phyloP scores from a whole-genome alignment of 2,888 invertebrate genomes.

The Lamellibrachia satsuma region DNA sequence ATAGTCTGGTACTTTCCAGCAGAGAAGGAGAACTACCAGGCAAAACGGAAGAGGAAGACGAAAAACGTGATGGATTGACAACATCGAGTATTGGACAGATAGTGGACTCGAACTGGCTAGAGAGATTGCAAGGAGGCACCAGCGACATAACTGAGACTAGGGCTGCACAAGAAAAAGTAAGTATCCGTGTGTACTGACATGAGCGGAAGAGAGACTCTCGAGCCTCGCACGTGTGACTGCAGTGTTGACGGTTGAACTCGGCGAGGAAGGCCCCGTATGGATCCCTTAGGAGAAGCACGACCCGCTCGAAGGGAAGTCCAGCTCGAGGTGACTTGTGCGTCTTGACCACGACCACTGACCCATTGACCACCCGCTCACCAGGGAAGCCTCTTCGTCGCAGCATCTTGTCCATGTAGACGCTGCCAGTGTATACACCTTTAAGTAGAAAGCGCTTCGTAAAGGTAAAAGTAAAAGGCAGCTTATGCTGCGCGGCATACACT shows the following conservation, averaged over 20 bases:
- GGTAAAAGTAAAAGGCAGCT: no score
- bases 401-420: background rate
- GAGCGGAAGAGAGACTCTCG: background rate
- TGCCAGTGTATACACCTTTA: background rate
- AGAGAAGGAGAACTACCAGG: no score
- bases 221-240: background rate
- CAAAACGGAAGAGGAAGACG: no score
- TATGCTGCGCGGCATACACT: no score
- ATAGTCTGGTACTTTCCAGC: no score
- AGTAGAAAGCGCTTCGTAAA: background rate
- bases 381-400: background rate
- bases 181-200: background rate
- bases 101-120: no score
- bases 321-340: background rate
- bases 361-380: background rate
- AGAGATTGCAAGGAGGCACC: no score
- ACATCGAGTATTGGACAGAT: no score
- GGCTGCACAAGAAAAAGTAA: no score
- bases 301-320: background rate
- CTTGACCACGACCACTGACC: slow-evolving; percentile 8
- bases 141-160: no score
- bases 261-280: background rate
- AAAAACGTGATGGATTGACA: no score
- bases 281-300: background rate
- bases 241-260: background rate